Evolutionary conservation across 2,797 vertebrate species (phyloP).

Genomic region (Kryptopterus vitreolus): DNA sequence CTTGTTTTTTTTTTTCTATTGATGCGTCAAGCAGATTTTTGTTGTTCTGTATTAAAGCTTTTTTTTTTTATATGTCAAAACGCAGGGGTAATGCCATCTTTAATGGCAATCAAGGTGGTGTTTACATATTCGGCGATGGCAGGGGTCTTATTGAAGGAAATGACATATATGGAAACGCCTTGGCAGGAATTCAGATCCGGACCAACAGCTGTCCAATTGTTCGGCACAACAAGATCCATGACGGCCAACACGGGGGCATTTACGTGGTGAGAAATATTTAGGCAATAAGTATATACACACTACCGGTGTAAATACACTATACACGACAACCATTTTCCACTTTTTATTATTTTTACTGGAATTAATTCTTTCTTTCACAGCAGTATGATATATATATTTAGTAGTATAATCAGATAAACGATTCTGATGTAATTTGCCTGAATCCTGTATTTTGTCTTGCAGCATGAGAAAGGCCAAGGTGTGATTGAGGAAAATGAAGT

Average conservation of each 20-base stretch:
- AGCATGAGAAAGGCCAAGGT: constrained; percentile 99
- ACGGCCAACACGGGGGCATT: constrained; percentile 97
- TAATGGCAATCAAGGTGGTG: constrained; percentile 98
- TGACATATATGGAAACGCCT: constrained; percentile 97
- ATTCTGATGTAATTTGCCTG: background rate
- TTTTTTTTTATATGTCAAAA: background rate
- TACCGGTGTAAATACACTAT: too few relatives aligned
- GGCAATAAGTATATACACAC: too few relatives aligned
- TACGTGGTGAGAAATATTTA: constrained; percentile 85
- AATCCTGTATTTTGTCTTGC: constrained; percentile 29
- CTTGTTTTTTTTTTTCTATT: background rate
- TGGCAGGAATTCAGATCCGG: constrained; percentile 98
- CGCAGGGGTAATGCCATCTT: constrained; percentile 97
- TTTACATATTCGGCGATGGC: constrained; percentile 99
- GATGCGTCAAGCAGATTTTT: background rate
- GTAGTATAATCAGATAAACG: constrained; percentile 7
- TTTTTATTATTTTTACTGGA: too few relatives aligned
- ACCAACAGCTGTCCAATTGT: constrained; percentile 99
- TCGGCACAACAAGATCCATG: constrained; percentile 98
- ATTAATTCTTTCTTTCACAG: too few relatives aligned
- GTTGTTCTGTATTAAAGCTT: too few relatives aligned
- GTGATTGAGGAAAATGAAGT: constrained; percentile 99
- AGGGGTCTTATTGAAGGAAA: constrained; percentile 99
- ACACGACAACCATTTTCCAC: too few relatives aligned
- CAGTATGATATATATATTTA: too few relatives aligned